These are phyloP conservation scores for Agelas oroides DNA, from an alignment of 37 sponge, comb jelly and placozoan species.

Conservation along the genomic window DNA sequence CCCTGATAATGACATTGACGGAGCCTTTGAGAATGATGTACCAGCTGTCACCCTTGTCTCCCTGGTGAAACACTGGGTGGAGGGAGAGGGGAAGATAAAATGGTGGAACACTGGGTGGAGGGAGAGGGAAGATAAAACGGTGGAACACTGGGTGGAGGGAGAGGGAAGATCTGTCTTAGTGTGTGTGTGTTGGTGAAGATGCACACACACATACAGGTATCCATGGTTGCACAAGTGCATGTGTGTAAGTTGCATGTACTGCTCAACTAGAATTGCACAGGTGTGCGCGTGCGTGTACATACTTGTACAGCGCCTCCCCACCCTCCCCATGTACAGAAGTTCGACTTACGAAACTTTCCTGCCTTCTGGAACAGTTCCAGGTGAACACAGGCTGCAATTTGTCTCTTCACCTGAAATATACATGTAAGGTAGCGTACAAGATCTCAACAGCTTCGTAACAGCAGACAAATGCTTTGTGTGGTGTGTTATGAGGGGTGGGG, in stretches of 20 bases:
- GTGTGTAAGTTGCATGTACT: too few relatives aligned
- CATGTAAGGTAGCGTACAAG: not conserved
- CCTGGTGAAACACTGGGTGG: conserved; percentile 82
- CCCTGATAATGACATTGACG: conserved; percentile 80
- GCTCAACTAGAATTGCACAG: too few relatives aligned
- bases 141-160: conserved; percentile 15
- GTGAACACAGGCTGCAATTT: conserved; percentile 45
- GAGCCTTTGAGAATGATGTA: conserved; percentile 89
- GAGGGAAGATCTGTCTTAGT: conserved; percentile 1
- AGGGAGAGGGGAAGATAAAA: not conserved
- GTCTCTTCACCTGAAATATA: conserved; percentile 52
- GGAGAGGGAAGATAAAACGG: not conserved
- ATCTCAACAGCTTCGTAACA: too few relatives aligned
- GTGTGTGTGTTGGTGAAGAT: too few relatives aligned
- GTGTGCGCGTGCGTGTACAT: too few relatives aligned
- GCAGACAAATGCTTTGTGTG: too few relatives aligned
- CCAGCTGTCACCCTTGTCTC: conserved; percentile 88
- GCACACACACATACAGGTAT: too few relatives aligned
- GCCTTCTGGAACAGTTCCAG: conserved; percentile 42
- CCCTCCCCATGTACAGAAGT: too few relatives aligned
- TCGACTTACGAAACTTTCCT: conserved; percentile 64
- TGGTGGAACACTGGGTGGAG: conserved; percentile 9
- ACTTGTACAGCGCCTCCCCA: too few relatives aligned
- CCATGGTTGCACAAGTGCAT: too few relatives aligned
- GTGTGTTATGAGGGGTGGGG: too few relatives aligned